phyloP scores from a whole-genome alignment of 2,113 vertebrate genomes.

The Cephalopterus ornatus region DNA sequence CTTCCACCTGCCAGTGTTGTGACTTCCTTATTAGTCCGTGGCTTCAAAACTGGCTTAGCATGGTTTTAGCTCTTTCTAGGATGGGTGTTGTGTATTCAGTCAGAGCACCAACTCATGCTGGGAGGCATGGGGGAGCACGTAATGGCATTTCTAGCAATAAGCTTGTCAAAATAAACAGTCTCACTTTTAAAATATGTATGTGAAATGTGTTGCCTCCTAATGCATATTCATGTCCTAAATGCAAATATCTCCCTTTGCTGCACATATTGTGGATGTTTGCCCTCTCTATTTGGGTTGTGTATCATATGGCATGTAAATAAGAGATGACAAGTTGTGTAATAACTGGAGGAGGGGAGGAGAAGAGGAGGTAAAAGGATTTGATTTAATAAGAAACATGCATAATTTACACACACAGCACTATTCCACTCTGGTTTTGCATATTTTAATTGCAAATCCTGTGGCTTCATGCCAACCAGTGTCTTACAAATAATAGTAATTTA shows the following conservation, averaged over 20 bases:
- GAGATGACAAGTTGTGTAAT: conserved; percentile 58
- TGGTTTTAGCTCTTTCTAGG: background rate
- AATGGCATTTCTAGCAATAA: background rate
- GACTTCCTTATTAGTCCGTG: background rate
- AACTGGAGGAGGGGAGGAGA: background rate
- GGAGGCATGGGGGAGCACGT: background rate
- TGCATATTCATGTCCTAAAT: conserved; percentile 23
- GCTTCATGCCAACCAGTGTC: background rate
- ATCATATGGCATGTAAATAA: conserved; percentile 55
- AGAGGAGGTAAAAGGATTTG: background rate
- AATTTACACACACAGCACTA: conserved; percentile 46
- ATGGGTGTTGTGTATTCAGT: background rate
- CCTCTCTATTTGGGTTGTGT: conserved; percentile 55
- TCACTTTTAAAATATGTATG: conserved; percentile 29
- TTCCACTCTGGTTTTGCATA: conserved; percentile 29
- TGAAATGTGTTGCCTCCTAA: conserved; percentile 24
- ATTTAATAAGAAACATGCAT: conserved; percentile 56
- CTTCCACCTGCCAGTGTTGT: background rate
- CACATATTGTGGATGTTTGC: conserved; percentile 9
- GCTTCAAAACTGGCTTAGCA: background rate
- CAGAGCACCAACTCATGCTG: background rate
- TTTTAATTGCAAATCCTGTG: conserved; percentile 41
- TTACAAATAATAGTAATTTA: background rate
- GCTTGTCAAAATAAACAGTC: conserved; percentile 14
- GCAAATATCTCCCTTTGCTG: conserved; percentile 26